Base-by-base conservation (phyloP, 2,888 invertebrate genomes). In the Azorinus chamasolen region DNA sequence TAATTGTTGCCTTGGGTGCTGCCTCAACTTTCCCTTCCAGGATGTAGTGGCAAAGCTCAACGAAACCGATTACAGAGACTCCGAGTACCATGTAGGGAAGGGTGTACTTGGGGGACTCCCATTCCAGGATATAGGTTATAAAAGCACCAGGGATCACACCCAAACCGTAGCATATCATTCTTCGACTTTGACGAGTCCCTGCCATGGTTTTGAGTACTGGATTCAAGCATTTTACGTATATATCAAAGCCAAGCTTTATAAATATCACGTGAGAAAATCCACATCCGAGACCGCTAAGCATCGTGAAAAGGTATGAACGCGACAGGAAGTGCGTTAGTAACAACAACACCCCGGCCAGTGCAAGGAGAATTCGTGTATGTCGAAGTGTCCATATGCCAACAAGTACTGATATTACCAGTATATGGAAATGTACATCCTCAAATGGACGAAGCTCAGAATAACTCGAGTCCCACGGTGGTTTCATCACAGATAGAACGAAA, bases 81-180 rank as follows among this genome's bases (percentile, higher is more conserved):
- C 68, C 66, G 61, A 50, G 51, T 12, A 79, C 10, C 32, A 32
- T 6, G 32, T 32, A 32, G 4, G 10, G 32, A 10, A 32, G 10
- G 10, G 10, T 32, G 12, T 1, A 39, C 41, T 46, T 74, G 5
- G 69, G 53, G 1, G 57, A 25, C 14, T 48, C 65, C 85, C 85
- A 85, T 1, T 64, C 80, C 25, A 82, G 66, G 2, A 78, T 16
- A 22, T 41, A 27, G 0, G 61, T 43, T 2, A 78, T 46, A 10
- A 79, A 43, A 14, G 72, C 14, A 22, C 85, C 85, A 0, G 83
- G 85, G 10, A 79, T 20, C 8, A 82, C 41, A 18, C 85, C 85
- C 6, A 82, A 10, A 0, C 14, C 25, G 50, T 85, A 77, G 16
- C 77, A 69, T 14, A 78, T 25, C 14, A 80, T 45, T 14, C 83